Base-by-base conservation (phyloP, 2,888 invertebrate genomes). In the Anaspis maculata region DNA sequence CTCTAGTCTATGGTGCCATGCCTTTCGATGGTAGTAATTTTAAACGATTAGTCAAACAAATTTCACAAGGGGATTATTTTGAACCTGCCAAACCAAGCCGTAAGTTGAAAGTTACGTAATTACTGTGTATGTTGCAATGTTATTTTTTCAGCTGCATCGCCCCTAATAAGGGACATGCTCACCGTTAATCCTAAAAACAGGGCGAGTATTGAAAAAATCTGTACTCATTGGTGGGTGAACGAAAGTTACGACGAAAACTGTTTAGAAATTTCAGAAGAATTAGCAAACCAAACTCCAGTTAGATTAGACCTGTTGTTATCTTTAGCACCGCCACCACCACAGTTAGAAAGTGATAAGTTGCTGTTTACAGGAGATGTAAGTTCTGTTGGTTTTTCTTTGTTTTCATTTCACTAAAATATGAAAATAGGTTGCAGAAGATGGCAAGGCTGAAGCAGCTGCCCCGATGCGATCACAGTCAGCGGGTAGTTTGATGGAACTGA, bases 21-120 rank as follows among this genome's bases (percentile, higher is more conserved):
- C 98, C 89, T 32, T 97, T 97, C 64, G 97, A 97, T 69, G 97
- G 97, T 40, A 90, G 92, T 43, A 95, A 97, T 70, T 97, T 97
- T 68, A 94, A 94, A 67, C 79, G 90, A 55, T 79, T 98, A 57
- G 94, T 95, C 44, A 84, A 88, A 60, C 95, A 96, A 69, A 97
- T 97, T 60, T 94, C 95, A 53, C 85, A 88, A 60, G 96, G 96
- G 3, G 94, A 95, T 65, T 98, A 96, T 66, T 95, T 89, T 61
- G 96, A 97, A 67, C 97, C 97, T 27, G 85, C 88, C 55, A 85
- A 79, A 52, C 91, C 91, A 25, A 94, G 96, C 41, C 81, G 91
- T 88, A 66, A 71, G 79, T 71, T 40, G 7, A 21, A 15, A n/a
- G n/a, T n/a, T n/a, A n/a, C n/a, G n/a, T n/a, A n/a, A n/a, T n/a